Percentiles rank a stretch among this genome's conserved stretches.
Evolutionary conservation across 2,888 invertebrate species (phyloP).

Genomic region (Salticus scenicus): DNA sequence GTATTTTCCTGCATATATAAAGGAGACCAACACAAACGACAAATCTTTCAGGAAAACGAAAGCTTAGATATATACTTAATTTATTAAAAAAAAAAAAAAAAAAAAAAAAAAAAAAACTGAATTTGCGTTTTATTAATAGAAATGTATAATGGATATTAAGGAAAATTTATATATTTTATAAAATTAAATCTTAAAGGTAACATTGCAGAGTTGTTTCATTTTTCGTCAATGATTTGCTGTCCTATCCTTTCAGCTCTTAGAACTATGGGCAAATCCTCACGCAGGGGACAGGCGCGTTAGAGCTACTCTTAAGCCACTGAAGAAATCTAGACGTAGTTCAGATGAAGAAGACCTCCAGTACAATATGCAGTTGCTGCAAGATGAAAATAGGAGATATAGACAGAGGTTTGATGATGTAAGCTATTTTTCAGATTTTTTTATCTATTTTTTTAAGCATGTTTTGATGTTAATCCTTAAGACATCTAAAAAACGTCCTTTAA

Average conservation of each 20-base stretch:
- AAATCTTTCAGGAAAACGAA: too few relatives aligned
- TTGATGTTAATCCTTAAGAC: background rate
- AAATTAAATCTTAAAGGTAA: too few relatives aligned
- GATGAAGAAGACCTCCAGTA: conserved; percentile 88
- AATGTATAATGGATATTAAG: too few relatives aligned
- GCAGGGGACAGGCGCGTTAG: conserved; percentile 89
- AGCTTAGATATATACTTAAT: too few relatives aligned
- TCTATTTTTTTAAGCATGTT: background rate
- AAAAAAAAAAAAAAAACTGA: too few relatives aligned
- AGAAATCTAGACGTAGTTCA: conserved; percentile 84
- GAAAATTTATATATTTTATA: too few relatives aligned
- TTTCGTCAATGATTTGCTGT: conserved; percentile 62
- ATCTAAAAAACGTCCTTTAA: too few relatives aligned
- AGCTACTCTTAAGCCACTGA: conserved; percentile 86
- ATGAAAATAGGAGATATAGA: conserved; percentile 87
- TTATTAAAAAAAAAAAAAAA: too few relatives aligned
- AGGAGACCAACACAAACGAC: too few relatives aligned
- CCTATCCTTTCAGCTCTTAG: conserved; percentile 83
- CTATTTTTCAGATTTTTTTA: background rate
- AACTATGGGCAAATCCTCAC: conserved; percentile 89
- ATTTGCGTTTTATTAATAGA: too few relatives aligned
- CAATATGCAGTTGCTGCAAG: conserved; percentile 87
- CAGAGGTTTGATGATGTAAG: conserved; percentile 85
- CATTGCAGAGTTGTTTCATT: too few relatives aligned
- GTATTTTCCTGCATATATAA: too few relatives aligned